A percentile compares a stretch with the other conserved stretches of the same genome.
These are phyloP conservation scores for Corythaeola cristata DNA, from an alignment of 2,113 vertebrate genomes.

Conservation along the genomic window DNA sequence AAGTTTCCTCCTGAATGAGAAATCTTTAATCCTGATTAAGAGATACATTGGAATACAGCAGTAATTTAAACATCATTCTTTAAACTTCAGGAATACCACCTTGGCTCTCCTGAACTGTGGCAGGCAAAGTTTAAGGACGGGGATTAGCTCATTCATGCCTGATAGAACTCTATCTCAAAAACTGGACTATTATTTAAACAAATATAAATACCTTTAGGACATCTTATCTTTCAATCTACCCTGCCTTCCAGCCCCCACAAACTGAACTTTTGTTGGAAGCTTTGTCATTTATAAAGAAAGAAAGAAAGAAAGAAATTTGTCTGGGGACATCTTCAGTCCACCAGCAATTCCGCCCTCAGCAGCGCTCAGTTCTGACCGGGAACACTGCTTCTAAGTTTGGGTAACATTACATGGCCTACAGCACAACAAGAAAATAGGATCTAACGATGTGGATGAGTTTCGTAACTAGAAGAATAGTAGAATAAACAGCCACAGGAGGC, in stretches of 20 bases:
- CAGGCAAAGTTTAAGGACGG: slow-evolving; percentile 10
- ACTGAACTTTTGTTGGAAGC: background rate
- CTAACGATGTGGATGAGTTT: slow-evolving; percentile 39
- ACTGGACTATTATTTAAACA: slow-evolving; percentile 52
- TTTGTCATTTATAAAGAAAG: background rate
- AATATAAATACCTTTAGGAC: slow-evolving; percentile 44
- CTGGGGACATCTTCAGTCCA: background rate
- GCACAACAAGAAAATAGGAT: slow-evolving; percentile 27
- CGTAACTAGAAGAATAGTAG: slow-evolving; percentile 16
- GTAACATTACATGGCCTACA: slow-evolving; percentile 35
- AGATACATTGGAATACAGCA: background rate
- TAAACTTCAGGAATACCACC: background rate
- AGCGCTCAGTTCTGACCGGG: background rate
- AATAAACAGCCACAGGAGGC: slow-evolving; percentile 45
- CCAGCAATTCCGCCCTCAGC: background rate
- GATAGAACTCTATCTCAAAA: slow-evolving; percentile 19
- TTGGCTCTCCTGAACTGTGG: background rate
- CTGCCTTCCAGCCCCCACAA: slow-evolving; percentile 21
- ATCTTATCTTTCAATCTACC: slow-evolving; percentile 38
- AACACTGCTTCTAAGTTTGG: background rate
- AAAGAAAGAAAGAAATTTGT: background rate
- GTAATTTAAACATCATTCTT: background rate
- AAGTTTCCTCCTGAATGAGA: background rate
- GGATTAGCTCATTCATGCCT: slow-evolving; percentile 32
- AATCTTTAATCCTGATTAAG: background rate